Conservation (phyloP, 2,888 invertebrate species). For the Craniophora ligustri region DNA sequence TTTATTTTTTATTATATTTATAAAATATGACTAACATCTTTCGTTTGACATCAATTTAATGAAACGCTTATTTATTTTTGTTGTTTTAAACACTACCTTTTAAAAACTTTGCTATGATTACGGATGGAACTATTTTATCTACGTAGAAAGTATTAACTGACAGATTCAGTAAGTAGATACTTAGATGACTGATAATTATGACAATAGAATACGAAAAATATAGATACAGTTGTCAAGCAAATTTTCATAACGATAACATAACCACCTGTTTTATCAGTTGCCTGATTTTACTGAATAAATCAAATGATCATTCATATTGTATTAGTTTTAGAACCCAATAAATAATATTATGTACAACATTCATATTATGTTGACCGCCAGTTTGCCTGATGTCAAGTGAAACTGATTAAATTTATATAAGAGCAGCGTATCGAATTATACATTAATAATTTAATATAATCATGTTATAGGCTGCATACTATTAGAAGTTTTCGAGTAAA, state of each 20-base stretch:
- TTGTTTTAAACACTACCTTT: too few relatives aligned
- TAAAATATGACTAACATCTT: neutral
- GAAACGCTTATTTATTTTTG: too few relatives aligned
- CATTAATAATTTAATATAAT: too few relatives aligned
- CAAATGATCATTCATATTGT: neutral
- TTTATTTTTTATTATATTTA: constrained; percentile 1
- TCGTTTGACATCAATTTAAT: neutral
- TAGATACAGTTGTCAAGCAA: neutral
- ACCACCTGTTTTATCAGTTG: neutral
- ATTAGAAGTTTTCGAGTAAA: too few relatives aligned
- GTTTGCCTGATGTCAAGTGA: too few relatives aligned
- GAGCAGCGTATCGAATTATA: too few relatives aligned
- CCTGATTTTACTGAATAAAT: neutral
- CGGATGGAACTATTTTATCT: neutral
- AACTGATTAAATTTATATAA: too few relatives aligned
- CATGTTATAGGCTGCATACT: too few relatives aligned
- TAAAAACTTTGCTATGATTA: too few relatives aligned
- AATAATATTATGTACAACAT: neutral
- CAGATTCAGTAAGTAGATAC: too few relatives aligned
- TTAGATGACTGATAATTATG: too few relatives aligned
- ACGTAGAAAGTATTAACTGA: too few relatives aligned
- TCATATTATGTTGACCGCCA: neutral
- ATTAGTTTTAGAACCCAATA: neutral
- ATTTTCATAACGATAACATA: neutral
- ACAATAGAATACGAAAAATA: neutral